Evolutionary conservation across 2,113 vertebrate species (phyloP).

Genomic region (Mesitornis unicolor): DNA sequence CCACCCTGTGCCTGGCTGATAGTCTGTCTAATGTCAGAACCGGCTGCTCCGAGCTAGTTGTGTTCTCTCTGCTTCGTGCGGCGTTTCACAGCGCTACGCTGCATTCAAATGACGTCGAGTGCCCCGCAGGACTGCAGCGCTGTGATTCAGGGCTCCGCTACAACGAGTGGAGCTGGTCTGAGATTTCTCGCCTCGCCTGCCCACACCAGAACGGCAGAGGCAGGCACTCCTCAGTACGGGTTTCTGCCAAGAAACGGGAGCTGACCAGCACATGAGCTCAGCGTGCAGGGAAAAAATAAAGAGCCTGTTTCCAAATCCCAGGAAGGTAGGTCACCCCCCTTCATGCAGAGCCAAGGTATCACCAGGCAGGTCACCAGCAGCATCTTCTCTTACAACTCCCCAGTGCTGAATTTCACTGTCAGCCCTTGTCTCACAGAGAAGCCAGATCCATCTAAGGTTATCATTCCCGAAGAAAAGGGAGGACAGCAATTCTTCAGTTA

Average conservation of each 20-base stretch:
- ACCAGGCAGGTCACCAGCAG: background rate
- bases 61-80: background rate
- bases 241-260: background rate
- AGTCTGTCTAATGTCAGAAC: background rate
- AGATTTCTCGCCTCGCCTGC: background rate
- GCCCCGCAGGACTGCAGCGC: background rate
- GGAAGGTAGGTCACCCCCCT: background rate
- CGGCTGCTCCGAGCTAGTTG: fast-evolving
- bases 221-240: background rate
- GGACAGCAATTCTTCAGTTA: background rate
- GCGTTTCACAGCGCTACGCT: background rate
- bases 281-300: background rate
- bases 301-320: background rate
- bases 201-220: fast-evolving
- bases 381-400: background rate
- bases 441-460: background rate
- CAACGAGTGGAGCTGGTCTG: fast-evolving
- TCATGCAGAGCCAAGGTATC: background rate
- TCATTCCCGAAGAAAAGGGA: background rate
- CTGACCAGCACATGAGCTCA: background rate
- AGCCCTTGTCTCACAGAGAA: background rate
- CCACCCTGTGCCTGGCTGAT: background rate
- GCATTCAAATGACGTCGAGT: background rate
- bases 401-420: fast-evolving
- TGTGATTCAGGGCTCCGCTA: background rate